Base-by-base conservation (phyloP, 2,113 vertebrate genomes). In the Charina bottae region DNA sequence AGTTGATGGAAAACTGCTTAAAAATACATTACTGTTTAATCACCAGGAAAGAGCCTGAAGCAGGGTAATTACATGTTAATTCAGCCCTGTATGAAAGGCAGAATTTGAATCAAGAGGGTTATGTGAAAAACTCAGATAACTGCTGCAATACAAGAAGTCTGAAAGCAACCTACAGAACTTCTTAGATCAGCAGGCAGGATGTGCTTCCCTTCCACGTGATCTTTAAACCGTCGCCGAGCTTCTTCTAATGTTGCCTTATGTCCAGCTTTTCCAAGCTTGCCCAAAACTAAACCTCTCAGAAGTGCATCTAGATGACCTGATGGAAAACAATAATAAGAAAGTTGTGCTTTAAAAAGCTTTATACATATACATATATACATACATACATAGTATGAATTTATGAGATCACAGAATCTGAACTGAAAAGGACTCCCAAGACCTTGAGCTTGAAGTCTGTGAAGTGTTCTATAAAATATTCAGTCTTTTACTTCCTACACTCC, bases 241-340 rank as follows among this genome's bases (percentile, higher is more conserved):
- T 99, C 99, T 90, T 99, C 99, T 96, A 99, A 86, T 0, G 99
- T 99, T 87, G 98, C 98, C 95, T 98, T 99, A 97, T 99, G 99
- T 91, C 99, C 99, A 0, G 99, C 98, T 95, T 99, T 99, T 0
- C 99, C 99, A 89, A 99, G 97, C 93, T 99, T 99, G 11, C 99
- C 99, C 94, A 99, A 95, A 21, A 99, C 99, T 96, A 99, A 97
- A 24, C 99, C 97, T 93, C 99, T 97, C 87, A 99, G 94, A 83
- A 99, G 98, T 42, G 99, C 99, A 37, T 99, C 99, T 28, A 99
- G 96, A 92, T 99, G 99, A 91, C 99, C 99, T 99, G 68, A 72
- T 85, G 10, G 19, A 42, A 1, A 94, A 59, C 0, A 93, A n/a
- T 0, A 62, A 83, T 42, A 56, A 54, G 24, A 53, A 24, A 21